A percentile compares a stretch with the other conserved stretches of the same genome.
Evolutionary conservation across 53 echinoderm and acorn worm genomes (phyloP).

Genomic region (Arbacia lixula): DNA sequence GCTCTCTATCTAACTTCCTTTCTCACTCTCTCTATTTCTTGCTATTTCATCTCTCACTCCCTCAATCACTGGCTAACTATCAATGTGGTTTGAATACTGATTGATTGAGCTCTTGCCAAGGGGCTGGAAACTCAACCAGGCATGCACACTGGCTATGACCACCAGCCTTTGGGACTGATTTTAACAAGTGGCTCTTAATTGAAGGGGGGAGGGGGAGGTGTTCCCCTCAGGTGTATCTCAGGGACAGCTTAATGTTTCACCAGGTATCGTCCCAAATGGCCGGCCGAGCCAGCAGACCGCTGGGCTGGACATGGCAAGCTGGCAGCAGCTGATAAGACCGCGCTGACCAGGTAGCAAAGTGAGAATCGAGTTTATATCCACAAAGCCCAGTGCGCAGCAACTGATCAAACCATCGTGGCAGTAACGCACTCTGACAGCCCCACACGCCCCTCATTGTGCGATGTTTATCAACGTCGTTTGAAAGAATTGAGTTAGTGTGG

Average conservation of each 20-base stretch:
- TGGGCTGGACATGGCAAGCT: conserved; percentile 25
- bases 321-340: conserved; percentile 11
- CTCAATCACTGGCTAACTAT: no score
- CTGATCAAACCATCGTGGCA: not conserved
- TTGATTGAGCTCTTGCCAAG: no score
- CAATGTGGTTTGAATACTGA: no score
- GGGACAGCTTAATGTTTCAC: no score
- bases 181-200: conserved; percentile 9
- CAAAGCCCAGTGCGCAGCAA: not conserved
- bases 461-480: no score
- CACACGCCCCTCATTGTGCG: conserved; percentile 32
- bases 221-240: conserved; percentile 9
- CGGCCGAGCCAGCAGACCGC: not conserved
- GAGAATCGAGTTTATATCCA: no score
- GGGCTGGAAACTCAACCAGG: conserved; percentile 10
- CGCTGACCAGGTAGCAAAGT: conserved; percentile 21
- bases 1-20: no score
- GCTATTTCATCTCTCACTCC: no score
- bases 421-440: not conserved
- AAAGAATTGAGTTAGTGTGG: no score
- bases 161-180: conserved; percentile 9
- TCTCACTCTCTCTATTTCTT: no score
- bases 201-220: no score
- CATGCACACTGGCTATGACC: not conserved
- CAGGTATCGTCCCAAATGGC: not conserved